Base-by-base conservation (phyloP, 2,113 vertebrate genomes). In the Oryzias melastigma region DNA sequence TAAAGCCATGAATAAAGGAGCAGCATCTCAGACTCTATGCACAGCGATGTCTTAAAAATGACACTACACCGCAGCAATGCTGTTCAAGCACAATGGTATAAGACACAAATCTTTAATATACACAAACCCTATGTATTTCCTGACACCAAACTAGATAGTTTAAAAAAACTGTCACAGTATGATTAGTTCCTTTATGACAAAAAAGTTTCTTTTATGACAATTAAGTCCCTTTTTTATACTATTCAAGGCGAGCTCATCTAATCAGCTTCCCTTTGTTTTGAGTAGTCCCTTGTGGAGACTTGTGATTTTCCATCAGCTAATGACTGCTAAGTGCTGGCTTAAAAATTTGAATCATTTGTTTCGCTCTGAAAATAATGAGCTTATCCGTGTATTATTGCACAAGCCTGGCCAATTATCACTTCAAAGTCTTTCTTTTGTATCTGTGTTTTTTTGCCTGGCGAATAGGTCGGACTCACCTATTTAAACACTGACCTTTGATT, bases 1-100 rank as follows among this genome's bases (percentile, higher is more conserved):
- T 77, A 68, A 57, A 50, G 64, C 53, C 68, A 53, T 65, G 73
- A 77, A 65, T 65, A 77, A 80, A 64, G 57, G 48, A 60, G 61
- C 57, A 58, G 51, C n/a, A 18, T 58, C 57, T 45, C 22, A 63
- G 29, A 46, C 27, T 52, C 50, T 40, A 18, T 12, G 14, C 58
- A 54, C 42, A 47, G 49, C 10, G 29, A 10, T 27, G 15, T 60
- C 52, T 75, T 47, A 72, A 58, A 77, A 58, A 44, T 57, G 58
- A 48, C 49, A 27, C 53, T 3, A 49, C 41, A 61, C 25, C 46
- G 68, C 18, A 55, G 17, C 45, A 41, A 49, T 53, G 57, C 19
- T 59, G 27, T 74, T 63, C 57, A 53, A 68, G 14, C 27, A 27
- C 15, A 69, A 68, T 69, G 35, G 62, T 57, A n/a, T 19, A 18